Evolutionary conservation across 2,113 vertebrate species (phyloP), one percentile per base, ranked within the genome.

Genomic region (Mungos mungo): DNA sequence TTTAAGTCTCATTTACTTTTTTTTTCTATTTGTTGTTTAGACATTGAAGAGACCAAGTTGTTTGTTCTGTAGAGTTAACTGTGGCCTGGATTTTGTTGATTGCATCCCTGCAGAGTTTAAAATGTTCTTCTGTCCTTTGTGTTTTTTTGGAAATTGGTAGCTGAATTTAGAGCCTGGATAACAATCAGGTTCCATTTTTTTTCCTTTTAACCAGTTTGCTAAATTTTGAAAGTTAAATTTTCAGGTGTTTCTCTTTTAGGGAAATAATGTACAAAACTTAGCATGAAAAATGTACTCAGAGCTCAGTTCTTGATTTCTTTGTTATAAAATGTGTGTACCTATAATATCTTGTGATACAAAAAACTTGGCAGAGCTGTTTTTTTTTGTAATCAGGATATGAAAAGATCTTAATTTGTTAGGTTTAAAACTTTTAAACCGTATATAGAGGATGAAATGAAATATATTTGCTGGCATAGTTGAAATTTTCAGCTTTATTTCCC

Each of bases 81-180:
- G 13, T 41, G 88, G 90, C 52, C 29, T 93, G 27, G 50, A 74
- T 93, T 93, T 89, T 82, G 60, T 96, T 96, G 92, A 94, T 96
- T 96, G 69, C 66, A 71, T 83, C n/a, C 89, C 89, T 96, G 82
- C 86, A 82, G 82, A 81, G n/a, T 88, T 98, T 71, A 93, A 88
- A 95, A 93, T 77, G 31, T 90, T 90, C 16, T 50, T 93, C 19
- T 90, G 3, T 83, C 87, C 74, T 96, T 96, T 63, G 25, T 88
- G 72, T 54, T 54, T 95, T 97, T 45, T 72, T 95, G 57, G 57
- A 96, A 91, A 81, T 71, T 90, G 65, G 82, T 65, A 96, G 63
- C 63, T 85, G 41, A 93, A 38, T 89, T 1, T 80, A 88, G 65
- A 97, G 52, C 27, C 9, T 93, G 25, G n/a, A 45, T 88, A 93